These are phyloP conservation scores for Aspidapion aeneum DNA, from an alignment of 2,888 invertebrate species.

Conservation along the genomic window DNA sequence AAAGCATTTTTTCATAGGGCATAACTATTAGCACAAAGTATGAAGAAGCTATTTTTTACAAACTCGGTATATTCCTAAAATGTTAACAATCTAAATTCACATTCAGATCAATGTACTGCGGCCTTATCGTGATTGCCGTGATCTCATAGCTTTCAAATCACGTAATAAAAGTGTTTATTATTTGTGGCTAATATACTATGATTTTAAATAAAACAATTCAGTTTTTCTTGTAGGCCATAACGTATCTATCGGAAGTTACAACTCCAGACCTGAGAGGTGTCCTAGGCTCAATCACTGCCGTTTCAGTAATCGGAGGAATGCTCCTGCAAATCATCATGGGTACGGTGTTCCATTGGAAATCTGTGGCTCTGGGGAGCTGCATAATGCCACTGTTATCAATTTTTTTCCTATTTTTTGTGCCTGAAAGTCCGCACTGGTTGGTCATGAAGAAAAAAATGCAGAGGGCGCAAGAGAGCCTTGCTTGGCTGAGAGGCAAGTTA, in stretches of 20 bases:
- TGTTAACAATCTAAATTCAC: no score
- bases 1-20: no score
- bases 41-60: no score
- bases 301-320: slow-evolving; percentile 72
- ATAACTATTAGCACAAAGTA: no score
- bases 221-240: slow-evolving; percentile 59
- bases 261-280: slow-evolving; percentile 75
- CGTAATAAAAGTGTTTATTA: no score
- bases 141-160: no score
- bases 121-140: no score
- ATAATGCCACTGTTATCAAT: slow-evolving; percentile 62
- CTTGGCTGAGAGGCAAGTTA: slow-evolving; percentile 79
- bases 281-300: slow-evolving; percentile 69
- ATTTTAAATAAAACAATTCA: no score
- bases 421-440: slow-evolving; percentile 81
- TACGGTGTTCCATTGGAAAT: slow-evolving; percentile 67
- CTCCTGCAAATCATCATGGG: slow-evolving; percentile 75
- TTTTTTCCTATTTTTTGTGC: slow-evolving; percentile 64
- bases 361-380: slow-evolving; percentile 66
- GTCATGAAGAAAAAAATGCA: slow-evolving; percentile 61
- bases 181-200: no score
- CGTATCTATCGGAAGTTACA: slow-evolving; percentile 81
- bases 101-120: no score
- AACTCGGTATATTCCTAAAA: no score
- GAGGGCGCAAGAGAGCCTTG: slow-evolving; percentile 66